A percentile compares a stretch with the other conserved stretches of the same genome.
Conservation (phyloP, 2,797 vertebrate species). For the Tadarida brasiliensis region DNA sequence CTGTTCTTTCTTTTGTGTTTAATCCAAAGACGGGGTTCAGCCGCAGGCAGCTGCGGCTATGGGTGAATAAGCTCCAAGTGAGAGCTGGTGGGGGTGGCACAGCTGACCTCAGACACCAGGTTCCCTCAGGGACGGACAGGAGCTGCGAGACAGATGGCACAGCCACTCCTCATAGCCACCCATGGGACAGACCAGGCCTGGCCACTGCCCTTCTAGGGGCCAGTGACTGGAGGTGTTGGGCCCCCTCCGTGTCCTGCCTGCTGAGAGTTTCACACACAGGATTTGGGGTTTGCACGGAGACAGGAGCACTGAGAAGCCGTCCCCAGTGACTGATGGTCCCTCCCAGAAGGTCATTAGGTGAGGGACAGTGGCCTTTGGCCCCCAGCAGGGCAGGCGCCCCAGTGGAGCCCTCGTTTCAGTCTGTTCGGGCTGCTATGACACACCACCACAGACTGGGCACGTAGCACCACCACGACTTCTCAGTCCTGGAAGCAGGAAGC, state of each 20-base stretch:
- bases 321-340: not conserved
- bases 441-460: not conserved
- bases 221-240: too few relatives aligned
- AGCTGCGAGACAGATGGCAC: not conserved
- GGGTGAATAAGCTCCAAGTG: not conserved
- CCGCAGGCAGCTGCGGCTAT: accelerated
- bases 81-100: not conserved
- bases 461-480: too few relatives aligned
- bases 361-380: not conserved
- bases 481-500: not conserved
- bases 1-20: not conserved
- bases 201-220: too few relatives aligned
- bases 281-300: not conserved
- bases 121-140: not conserved
- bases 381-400: not conserved
- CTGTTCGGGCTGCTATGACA: accelerated
- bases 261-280: not conserved
- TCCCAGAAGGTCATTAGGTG: not conserved
- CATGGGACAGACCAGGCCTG: not conserved
- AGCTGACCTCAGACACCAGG: not conserved
- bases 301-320: not conserved
- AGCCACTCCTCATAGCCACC: not conserved
- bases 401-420: not conserved
- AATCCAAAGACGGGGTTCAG: not conserved
- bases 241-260: not conserved